A percentile compares a stretch with the other conserved stretches of the same genome.
phyloP scores from a whole-genome alignment of 2,113 vertebrate genomes.

The Pantherophis guttatus region DNA sequence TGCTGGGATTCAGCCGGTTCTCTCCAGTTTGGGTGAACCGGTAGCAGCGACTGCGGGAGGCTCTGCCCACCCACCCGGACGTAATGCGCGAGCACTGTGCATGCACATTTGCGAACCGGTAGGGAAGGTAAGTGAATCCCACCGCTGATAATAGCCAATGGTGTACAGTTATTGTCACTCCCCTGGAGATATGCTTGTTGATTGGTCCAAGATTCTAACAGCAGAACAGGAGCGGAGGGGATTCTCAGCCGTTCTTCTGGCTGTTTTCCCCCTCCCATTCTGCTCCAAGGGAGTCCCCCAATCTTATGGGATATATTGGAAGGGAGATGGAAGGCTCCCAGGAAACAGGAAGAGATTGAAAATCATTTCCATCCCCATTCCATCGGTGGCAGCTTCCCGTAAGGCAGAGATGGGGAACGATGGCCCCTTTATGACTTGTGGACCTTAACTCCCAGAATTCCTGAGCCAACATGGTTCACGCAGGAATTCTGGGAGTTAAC shows the following conservation, averaged over 20 bases:
- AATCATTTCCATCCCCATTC: not conserved
- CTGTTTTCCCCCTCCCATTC: not conserved
- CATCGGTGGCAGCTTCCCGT: not conserved
- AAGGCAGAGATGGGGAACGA: not conserved
- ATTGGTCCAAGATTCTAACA: not conserved
- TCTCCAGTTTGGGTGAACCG: too few relatives aligned
- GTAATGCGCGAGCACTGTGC: too few relatives aligned
- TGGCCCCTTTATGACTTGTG: not conserved
- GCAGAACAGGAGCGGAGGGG: not conserved
- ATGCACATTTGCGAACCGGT: too few relatives aligned
- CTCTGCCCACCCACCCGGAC: too few relatives aligned
- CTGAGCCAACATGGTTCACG: not conserved
- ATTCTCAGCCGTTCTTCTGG: not conserved
- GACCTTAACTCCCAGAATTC: not conserved
- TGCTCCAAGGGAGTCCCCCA: not conserved
- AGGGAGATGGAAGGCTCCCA: not conserved
- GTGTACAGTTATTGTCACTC: not conserved
- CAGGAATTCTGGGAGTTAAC: not conserved
- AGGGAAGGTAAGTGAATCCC: too few relatives aligned
- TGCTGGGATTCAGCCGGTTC: too few relatives aligned
- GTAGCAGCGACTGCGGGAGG: too few relatives aligned
- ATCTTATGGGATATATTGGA: not conserved
- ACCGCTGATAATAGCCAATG: not conserved
- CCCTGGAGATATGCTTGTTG: not conserved
- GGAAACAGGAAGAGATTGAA: not conserved